Evolutionary conservation across 2,113 vertebrate genomes (phyloP).

Genomic region (Poeciliopsis prolifica): DNA sequence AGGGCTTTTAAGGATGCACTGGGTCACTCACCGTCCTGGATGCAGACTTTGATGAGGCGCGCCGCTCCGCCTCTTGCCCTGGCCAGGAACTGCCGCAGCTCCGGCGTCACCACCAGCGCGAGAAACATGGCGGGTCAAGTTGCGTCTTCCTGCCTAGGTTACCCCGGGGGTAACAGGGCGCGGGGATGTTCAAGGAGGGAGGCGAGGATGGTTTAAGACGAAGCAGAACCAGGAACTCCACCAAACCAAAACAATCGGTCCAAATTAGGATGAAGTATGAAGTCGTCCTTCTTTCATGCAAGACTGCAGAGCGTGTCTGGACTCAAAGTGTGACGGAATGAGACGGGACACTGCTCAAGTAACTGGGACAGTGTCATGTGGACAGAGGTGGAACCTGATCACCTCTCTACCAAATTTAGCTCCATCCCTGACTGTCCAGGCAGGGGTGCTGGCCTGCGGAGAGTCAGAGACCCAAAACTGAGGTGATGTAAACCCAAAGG

Average conservation of each 20-base stretch:
- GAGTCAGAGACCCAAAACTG: slow-evolving; percentile 34
- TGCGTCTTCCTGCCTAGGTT: slow-evolving; percentile 54
- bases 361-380: slow-evolving; percentile 79
- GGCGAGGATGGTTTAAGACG: background rate
- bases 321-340: slow-evolving; percentile 51
- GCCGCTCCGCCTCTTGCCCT: slow-evolving; percentile 89
- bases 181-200: slow-evolving; percentile 14
- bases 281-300: slow-evolving; percentile 11
- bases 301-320: slow-evolving; percentile 12
- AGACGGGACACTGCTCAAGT: slow-evolving; percentile 68
- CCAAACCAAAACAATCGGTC: slow-evolving; percentile 32
- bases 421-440: slow-evolving; percentile 67
- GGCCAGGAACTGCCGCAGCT: slow-evolving; percentile 94
- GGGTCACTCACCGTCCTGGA: slow-evolving; percentile 92
- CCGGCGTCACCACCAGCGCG: slow-evolving; percentile 91
- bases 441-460: slow-evolving; percentile 62
- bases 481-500: background rate
- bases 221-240: slow-evolving; percentile 2
- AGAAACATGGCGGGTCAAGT: slow-evolving; percentile 89
- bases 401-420: slow-evolving; percentile 81
- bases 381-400: slow-evolving; percentile 85
- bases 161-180: slow-evolving; percentile 5
- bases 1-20: too few relatives aligned
- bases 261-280: slow-evolving; percentile 3
- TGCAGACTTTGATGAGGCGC: slow-evolving; percentile 95